Base-by-base conservation (phyloP, 2,888 invertebrate species). In the Ophraella communa region DNA sequence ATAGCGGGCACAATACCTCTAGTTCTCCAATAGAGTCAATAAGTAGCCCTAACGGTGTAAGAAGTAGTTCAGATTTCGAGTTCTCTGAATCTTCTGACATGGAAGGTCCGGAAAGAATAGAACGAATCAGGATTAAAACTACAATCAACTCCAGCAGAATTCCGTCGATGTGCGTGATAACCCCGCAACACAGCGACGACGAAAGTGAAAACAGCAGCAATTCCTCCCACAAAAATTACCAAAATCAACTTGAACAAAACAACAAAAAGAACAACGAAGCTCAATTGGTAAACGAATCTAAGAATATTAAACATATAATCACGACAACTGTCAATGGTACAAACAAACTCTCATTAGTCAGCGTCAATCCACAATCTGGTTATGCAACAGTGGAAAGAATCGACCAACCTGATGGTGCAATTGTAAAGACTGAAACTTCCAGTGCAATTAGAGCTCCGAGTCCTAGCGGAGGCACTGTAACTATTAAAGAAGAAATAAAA, bases 101-200 rank as follows among this genome's bases (percentile, higher is more conserved):
- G 71, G 94, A 94, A 83, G 93, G 93, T n/a, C 89, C 92, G 23
- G 94, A 94, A 78, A 86, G 94, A 76, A 91, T 93, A 74, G 94
- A 95, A 81, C 85, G 94, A 72, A 92, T 95, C 69, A 85, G 93
- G 66, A 90, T 90, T 45, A 95, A 95, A 83, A 95, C 95, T 0
- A 91, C 92, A 1, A 92, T 95, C 45, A 93, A 91, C 76, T 91
- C 92, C 56, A 92, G 92, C 73, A 87, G 95, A 72, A 95, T 95
- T 77, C 95, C 95, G 1, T 94, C 95, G 4, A 92, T 95, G 91
- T 95, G 95, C 81, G 93, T 94, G 2, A 94, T 95, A 54, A 95
- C 95, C 14, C 94, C 95, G 3, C 90, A 91, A 0, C 91, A 91
- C 66, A 94, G 94, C 68, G 95, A 95, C 73, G 95, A 95, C 76